Evolutionary conservation across 1,140 invertebrate species (phyloP).

Genomic region (Scaptomyza hsui): DNA sequence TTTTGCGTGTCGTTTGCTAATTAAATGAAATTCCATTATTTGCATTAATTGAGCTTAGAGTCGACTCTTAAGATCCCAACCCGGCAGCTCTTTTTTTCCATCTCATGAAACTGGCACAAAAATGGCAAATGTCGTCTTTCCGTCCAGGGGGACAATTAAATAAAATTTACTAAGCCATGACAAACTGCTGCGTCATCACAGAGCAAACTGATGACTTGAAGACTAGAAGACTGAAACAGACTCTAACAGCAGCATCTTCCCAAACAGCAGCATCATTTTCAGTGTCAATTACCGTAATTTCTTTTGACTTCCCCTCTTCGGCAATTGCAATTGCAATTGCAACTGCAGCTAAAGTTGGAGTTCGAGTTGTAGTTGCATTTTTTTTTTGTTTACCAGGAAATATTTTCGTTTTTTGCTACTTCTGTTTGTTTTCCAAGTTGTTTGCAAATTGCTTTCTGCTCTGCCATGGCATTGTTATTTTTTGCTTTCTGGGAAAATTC

Average conservation of each 20-base stretch:
- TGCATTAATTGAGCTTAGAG: constrained; percentile 73
- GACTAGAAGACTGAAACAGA: constrained; percentile 21
- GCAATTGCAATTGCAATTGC: constrained; percentile 23
- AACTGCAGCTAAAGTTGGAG: constrained; percentile 24
- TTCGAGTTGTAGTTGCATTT: too few species aligned
- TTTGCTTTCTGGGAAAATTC: constrained; percentile 41
- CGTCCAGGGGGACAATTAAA: constrained; percentile 47
- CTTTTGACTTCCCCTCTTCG: not conserved
- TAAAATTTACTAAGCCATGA: constrained; percentile 33
- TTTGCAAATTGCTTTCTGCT: constrained; percentile 60
- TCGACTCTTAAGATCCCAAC: constrained; percentile 27
- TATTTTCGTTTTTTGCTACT: constrained; percentile 39
- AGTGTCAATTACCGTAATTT: constrained; percentile 73
- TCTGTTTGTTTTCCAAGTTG: constrained; percentile 59
- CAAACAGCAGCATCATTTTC: constrained; percentile 54
- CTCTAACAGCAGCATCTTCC: constrained; percentile 22
- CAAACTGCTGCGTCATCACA: constrained; percentile 61
- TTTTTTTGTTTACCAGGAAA: constrained; percentile 69
- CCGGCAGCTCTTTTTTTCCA: too few species aligned
- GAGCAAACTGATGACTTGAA: not conserved
- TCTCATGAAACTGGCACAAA: constrained; percentile 13
- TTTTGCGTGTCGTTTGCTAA: constrained; percentile 52
- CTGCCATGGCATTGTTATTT: constrained; percentile 3
- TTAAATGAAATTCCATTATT: constrained; percentile 78
- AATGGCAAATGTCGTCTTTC: constrained; percentile 8